Base-by-base conservation (phyloP, 2,113 vertebrate genomes). In the Alligator sinensis region DNA sequence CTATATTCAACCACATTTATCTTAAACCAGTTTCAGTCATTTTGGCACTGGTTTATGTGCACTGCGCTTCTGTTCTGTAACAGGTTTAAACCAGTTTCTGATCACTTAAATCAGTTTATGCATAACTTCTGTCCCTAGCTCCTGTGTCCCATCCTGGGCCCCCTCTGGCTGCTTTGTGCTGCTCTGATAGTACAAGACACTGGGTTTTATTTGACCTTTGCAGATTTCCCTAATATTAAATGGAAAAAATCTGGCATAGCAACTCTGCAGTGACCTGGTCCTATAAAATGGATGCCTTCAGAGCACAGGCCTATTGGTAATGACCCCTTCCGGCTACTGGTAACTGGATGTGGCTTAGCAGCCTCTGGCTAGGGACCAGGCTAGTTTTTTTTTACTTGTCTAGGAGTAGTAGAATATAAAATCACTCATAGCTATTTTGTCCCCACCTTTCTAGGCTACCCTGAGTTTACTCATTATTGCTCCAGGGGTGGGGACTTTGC, bases 401-500 rank as follows among this genome's bases (percentile, higher is more conserved):
- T 66, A 79, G 17, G 61, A 84, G 47, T 28, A 55, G 54, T 75
- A 87, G 94, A 93, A 86, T 81, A 9, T 30, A 86, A 77, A 89
- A 82, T 86, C 75, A 66, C 60, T 86, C 61, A 68, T 28, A 84
- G 72, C 34, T 34, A 13, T 16, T n/a, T 80, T 10, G 28, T 62
- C 62, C 62, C 38, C 62, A 24, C 15, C 30, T 82, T 63, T 6
- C 78, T 57, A 91, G 88, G 74, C 19, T 91, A 81, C 59, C 77
- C 70, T 30, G 63, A 86, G 62, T 0, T n/a, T 94, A 88, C 85
- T 89, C 87, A 60, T 77, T 94, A 18, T 86, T 87, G 84, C 92
- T 77, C 92, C 82, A 80, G 90, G 86, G 88, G 68, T 62, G 90
- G 6, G 47, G 61, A 87, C 28, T 93, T 63, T 84, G 66, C 60